These are phyloP conservation scores for Plutella xylostella DNA, from an alignment of 2,888 invertebrate species.

Conservation along the genomic window DNA sequence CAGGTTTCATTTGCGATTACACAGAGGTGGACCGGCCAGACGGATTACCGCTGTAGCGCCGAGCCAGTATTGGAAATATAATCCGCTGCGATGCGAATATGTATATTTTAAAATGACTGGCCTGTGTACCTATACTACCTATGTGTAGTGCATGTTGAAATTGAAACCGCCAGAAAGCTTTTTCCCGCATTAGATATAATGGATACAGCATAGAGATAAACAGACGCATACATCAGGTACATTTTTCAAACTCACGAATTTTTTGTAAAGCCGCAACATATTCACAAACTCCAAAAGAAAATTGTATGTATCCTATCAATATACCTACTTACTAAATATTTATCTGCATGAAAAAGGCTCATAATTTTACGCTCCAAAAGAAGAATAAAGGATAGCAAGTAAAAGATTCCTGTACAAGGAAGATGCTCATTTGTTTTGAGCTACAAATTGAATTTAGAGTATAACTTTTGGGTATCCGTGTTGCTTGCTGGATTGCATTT, in stretches of 20 bases:
- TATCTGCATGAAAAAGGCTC: constrained; percentile 1
- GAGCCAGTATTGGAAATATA: background rate
- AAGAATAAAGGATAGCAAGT: background rate
- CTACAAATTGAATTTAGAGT: no score
- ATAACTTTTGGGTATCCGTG: no score
- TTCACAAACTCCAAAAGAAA: no score
- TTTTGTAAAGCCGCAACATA: no score
- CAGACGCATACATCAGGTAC: no score
- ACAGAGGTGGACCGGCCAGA: background rate
- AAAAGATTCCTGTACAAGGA: background rate
- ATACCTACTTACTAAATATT: background rate
- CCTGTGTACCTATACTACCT: background rate
- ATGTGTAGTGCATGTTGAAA: background rate
- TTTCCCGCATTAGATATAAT: no score
- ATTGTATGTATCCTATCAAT: background rate
- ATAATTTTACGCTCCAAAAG: background rate
- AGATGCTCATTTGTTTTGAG: background rate
- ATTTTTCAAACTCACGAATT: no score
- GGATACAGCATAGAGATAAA: no score
- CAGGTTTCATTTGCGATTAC: background rate
- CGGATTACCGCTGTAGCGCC: background rate
- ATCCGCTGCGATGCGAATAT: background rate
- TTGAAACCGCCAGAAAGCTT: no score
- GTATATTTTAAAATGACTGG: background rate
- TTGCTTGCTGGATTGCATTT: background rate